A percentile compares a stretch with the other conserved stretches of the same genome.
Evolutionary conservation across 2,797 vertebrate species (phyloP).

Genomic region (Cyprinella venusta): DNA sequence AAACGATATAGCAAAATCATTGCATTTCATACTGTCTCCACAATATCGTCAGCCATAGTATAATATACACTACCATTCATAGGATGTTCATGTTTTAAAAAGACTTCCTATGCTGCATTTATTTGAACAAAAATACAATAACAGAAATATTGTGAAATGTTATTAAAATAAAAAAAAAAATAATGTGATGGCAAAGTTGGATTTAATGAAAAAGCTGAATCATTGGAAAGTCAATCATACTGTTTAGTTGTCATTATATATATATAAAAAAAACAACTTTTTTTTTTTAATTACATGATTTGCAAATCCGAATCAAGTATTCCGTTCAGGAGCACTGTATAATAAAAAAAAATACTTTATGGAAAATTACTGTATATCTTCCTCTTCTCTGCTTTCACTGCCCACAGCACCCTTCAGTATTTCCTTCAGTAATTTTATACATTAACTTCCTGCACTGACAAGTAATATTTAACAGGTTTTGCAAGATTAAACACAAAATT

Average conservation of each 20-base stretch:
- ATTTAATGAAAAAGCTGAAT: not conserved
- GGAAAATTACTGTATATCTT: not conserved
- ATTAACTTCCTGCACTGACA: not conserved
- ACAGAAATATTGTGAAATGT: not conserved
- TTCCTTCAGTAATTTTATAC: not conserved
- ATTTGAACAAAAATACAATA: not conserved
- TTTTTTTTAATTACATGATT: not conserved
- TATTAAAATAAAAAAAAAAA: not conserved
- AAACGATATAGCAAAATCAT: no score
- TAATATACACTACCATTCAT: no score
- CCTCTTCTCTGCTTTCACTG: not conserved
- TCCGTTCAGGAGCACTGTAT: not conserved
- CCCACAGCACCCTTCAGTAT: not conserved
- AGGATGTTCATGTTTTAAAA: no score
- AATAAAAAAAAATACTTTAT: not conserved
- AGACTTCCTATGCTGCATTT: not conserved
- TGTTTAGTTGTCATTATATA: not conserved
- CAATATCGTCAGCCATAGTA: no score
- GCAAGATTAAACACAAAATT: not conserved
- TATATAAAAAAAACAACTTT: not conserved
- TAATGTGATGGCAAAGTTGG: not conserved
- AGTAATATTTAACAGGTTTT: not conserved
- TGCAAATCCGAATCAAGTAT: not conserved
- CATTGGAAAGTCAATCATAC: not conserved
- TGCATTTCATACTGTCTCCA: no score